Evolutionary conservation across 2,797 vertebrate genomes (phyloP).

Genomic region (Aphelocoma californica): DNA sequence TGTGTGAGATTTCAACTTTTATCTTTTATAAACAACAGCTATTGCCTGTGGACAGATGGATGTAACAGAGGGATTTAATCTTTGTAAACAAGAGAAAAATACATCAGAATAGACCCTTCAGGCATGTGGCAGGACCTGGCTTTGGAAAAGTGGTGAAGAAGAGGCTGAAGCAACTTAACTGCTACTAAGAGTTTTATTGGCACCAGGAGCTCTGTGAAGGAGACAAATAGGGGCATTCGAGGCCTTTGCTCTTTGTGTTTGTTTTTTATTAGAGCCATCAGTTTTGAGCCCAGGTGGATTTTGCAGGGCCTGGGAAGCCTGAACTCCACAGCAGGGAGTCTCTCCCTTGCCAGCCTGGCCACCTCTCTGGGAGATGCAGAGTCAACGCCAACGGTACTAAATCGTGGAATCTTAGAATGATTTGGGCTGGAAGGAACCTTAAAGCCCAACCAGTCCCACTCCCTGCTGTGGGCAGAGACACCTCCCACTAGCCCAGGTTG

Average conservation of each 20-base stretch:
- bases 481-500: neutral
- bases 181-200: neutral
- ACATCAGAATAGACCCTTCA: neutral
- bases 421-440: neutral
- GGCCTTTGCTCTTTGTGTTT: neutral
- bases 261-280: neutral
- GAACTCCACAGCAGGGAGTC: neutral
- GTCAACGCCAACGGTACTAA: neutral
- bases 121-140: neutral
- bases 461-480: neutral
- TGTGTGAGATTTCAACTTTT: neutral
- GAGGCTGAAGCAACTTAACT: neutral
- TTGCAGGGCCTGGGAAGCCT: neutral
- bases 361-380: neutral
- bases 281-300: neutral
- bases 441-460: neutral
- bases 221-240: neutral
- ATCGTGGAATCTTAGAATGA: neutral
- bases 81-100: conserved; percentile 16
- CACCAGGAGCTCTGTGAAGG: neutral
- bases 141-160: neutral
- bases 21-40: conserved; percentile 1
- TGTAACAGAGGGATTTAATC: conserved; percentile 36
- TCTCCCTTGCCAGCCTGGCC: neutral
- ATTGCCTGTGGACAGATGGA: neutral